Base-by-base conservation (phyloP, 2,113 vertebrate species). In the Piliocolobus tephrosceles region DNA sequence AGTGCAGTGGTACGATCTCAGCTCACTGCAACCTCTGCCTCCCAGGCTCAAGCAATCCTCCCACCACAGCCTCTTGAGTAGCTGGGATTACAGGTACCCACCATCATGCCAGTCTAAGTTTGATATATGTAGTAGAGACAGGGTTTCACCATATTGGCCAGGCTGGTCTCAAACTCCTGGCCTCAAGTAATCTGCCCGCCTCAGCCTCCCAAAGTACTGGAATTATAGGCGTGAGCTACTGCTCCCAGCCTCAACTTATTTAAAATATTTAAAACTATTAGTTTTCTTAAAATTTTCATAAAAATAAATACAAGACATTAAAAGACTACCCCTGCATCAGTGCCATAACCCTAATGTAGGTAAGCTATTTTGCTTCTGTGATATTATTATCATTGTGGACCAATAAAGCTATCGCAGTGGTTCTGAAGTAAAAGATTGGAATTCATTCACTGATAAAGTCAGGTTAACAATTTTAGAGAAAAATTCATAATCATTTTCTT, bases 291-390 rank as follows among this genome's bases (percentile, higher is more conserved):
- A 70, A 43, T 43, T 90, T 92, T 83, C 25, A 68, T 35, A 94
- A 94, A 95, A 94, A 86, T 83, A 95, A 79, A 75, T 61, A 35
- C 1, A 81, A 96, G 38, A n/a, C 27, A 90, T 32, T 91, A 93
- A 87, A 91, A 87, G 40, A 91, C 25, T 20, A 84, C 25, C 52
- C 82, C 73, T 82, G 75, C 22, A 38, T 94, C 22, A 75, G 43
- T 52, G 80, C 18, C 38, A 72, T 30, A 87, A 7, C 22, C n/a
- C 9, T 82, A 20, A 82, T 73, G 17, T 47, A 61, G 47, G 32
- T 85, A 85, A 92, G 50, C 23, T 70, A 43, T 58, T 90, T 79
- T 52, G 5, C 27, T 32, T 73, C n/a, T n/a, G 45, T 61, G 82
- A 96, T 43, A 88, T 83, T 86, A n/a, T 72, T 85, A n/a, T 64